Percentiles rank a stretch among this genome's conserved stretches.
These are phyloP conservation scores for Yoshiicerus persimilis DNA, from an alignment of 1,140 invertebrate species.

Conservation along the genomic window DNA sequence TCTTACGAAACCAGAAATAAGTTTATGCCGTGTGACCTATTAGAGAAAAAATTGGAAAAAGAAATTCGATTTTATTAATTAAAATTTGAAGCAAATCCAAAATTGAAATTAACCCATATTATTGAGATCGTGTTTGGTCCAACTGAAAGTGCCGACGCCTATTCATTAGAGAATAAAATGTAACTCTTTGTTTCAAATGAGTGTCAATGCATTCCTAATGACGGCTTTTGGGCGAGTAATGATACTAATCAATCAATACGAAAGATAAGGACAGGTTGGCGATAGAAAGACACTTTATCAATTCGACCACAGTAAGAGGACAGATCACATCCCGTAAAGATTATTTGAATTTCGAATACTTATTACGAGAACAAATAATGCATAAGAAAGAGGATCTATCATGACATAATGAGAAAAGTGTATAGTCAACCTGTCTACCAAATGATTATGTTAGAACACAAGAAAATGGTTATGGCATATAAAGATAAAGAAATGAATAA, in stretches of 20 bases:
- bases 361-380: background rate
- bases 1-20: no score
- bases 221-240: conserved; percentile 11
- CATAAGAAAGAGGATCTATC: background rate
- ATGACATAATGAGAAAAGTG: background rate
- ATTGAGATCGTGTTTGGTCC: background rate
- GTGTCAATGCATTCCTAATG: background rate
- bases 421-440: background rate
- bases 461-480: no score
- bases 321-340: background rate
- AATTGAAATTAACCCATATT: background rate
- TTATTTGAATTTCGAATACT: background rate
- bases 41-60: background rate
- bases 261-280: background rate
- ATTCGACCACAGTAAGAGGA: background rate
- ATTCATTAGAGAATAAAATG: conserved; percentile 2
- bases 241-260: conserved; percentile 11
- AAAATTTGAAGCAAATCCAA: background rate
- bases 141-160: background rate
- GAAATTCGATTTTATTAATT: background rate
- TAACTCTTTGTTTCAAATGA: background rate
- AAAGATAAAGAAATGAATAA: background rate
- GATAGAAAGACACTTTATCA: background rate
- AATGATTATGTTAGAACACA: no score
- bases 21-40: no score